Conservation (phyloP, 2,888 invertebrate genomes). For the Malthinus seriepunctatus region DNA sequence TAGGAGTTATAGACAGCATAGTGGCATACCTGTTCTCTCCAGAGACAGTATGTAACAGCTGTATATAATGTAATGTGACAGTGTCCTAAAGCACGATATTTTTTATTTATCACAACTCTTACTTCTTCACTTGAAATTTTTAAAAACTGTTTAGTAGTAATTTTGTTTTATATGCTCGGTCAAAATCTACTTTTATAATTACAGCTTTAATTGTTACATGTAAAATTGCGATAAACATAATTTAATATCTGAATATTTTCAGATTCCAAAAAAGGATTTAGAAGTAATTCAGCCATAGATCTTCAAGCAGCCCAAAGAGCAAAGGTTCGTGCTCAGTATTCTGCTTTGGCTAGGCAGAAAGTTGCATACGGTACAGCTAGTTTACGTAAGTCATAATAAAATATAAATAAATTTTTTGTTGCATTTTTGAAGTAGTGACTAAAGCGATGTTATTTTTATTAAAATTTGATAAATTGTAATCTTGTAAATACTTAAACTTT, state of each 20-base stretch:
- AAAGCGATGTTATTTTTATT: neutral
- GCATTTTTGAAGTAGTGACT: neutral
- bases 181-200: neutral
- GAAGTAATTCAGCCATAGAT: conserved; percentile 94
- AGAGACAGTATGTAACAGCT: conserved; percentile 48
- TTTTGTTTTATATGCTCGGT: neutral
- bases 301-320: conserved; percentile 89
- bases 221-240: neutral
- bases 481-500: too few relatives aligned
- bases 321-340: conserved; percentile 80
- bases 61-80: conserved; percentile 4
- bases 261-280: conserved; percentile 60
- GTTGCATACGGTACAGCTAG: conserved; percentile 66
- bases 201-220: neutral
- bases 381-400: conserved; percentile 67
- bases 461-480: neutral
- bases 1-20: conserved; percentile 63
- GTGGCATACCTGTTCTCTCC: conserved; percentile 62
- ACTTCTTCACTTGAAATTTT: conserved; percentile 6
- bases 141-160: neutral
- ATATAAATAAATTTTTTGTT: neutral
- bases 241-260: conserved; percentile 18
- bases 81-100: neutral
- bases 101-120: conserved; percentile 7
- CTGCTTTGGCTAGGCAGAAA: conserved; percentile 78